These are phyloP conservation scores for Sminthopsis crassicaudata DNA, from an alignment of 2,113 vertebrate genomes.

Conservation along the genomic window DNA sequence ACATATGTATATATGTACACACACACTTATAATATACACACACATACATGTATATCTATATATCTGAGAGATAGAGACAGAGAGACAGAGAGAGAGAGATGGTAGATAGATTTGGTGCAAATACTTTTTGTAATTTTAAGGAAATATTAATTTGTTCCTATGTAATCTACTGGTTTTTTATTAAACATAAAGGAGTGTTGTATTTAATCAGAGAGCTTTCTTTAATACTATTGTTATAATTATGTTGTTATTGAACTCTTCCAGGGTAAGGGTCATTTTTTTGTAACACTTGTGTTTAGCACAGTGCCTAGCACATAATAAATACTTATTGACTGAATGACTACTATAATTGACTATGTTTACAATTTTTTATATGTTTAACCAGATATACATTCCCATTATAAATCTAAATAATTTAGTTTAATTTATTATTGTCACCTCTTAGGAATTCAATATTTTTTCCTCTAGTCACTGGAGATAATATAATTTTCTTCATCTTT, in stretches of 20 bases:
- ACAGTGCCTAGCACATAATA: background rate
- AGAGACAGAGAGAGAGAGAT: background rate
- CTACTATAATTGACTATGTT: background rate
- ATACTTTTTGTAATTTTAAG: background rate
- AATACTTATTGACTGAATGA: background rate
- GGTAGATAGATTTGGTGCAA: background rate
- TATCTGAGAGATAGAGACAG: too few relatives aligned
- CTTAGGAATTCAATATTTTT: background rate
- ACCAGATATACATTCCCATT: background rate
- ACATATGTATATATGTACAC: too few relatives aligned
- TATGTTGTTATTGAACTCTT: background rate
- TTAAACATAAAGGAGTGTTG: background rate
- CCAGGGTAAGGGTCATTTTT: background rate
- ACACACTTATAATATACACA: too few relatives aligned
- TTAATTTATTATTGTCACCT: background rate
- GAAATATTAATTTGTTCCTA: background rate
- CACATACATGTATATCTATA: too few relatives aligned
- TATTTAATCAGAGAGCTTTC: background rate
- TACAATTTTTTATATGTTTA: background rate
- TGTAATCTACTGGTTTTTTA: background rate
- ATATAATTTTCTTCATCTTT: background rate
- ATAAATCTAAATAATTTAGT: background rate
- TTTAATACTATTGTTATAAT: background rate
- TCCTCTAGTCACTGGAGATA: background rate
- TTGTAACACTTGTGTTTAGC: background rate